Conservation (phyloP, 2,888 invertebrate genomes). For the Chymomyza procnemis region DNA sequence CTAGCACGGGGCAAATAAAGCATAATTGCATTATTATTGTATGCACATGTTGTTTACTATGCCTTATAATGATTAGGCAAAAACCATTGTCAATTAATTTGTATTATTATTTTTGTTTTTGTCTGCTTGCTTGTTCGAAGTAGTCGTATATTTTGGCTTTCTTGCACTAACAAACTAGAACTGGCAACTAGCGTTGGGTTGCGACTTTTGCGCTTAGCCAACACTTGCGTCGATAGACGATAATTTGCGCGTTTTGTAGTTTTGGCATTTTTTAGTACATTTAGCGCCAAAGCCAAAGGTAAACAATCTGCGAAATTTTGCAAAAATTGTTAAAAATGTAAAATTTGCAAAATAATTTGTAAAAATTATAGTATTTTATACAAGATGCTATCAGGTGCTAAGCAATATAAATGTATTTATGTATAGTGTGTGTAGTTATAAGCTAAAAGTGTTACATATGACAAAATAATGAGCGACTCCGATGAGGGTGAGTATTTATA, state of each 20-base stretch:
- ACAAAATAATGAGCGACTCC: conserved; percentile 57
- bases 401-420: conserved; percentile 6
- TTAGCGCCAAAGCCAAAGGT: conserved; percentile 22
- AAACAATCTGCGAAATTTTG: conserved; percentile 26
- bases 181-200: background rate
- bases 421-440: background rate
- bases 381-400: conserved; percentile 1
- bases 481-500: conserved; percentile 55
- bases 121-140: background rate
- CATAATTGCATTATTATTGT: background rate
- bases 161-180: background rate
- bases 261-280: background rate
- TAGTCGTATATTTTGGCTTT: background rate
- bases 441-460: background rate
- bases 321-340: background rate
- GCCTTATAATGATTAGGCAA: background rate
- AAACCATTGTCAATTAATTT: background rate
- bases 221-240: background rate
- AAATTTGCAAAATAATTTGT: background rate
- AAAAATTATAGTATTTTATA: background rate
- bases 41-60: background rate
- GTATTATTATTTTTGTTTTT: background rate
- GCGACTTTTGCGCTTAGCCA: background rate
- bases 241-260: background rate
- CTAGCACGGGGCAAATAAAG: background rate